Base-by-base conservation (phyloP, 2,113 vertebrate genomes). In the Callipepla squamata region DNA sequence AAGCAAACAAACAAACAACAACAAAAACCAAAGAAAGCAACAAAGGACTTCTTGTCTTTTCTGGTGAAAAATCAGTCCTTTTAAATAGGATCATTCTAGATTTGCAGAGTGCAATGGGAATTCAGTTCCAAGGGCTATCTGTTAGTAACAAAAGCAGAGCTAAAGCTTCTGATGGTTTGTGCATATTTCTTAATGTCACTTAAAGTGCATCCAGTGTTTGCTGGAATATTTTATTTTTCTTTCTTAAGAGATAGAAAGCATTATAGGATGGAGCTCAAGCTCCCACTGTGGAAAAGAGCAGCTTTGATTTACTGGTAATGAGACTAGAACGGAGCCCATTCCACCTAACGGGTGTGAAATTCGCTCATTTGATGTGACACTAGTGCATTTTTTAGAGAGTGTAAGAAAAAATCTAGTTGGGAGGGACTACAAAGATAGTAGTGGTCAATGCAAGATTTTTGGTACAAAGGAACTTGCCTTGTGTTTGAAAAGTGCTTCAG, bases 251-350 rank as follows among this genome's bases (percentile, higher is more conserved):
- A 80, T 32, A 93, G 36, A 68, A 84, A 30, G 14, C 73, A 68
- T 93, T 72, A 59, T 20, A 69, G 9, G 36, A 69, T 38, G 50
- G 92, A 87, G 32, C 6, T 47, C 2, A 26, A 76, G 55, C 68
- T 82, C 90, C 82, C 17, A 16, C 90, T 89, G 87, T 87, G 96
- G 45, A 36, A 76, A 34, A 85, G 74, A 89, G 95, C 79, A 94
- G 63, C 38, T 89, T 91, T 91, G 81, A 80, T n/a, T 93, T 79
- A 19, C 44, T 84, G 70, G 44, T 92, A 94, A 93, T 95, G 80
- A 91, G 65, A 84, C 44, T 23, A 79, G 74, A 92, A 91, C 89
- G 70, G 92, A 84, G 53, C 36, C 30, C 38, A 26, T 95, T 92
- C 74, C 65, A 36, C 86, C 66, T 79, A 75, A 70, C 42, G 70